A percentile compares a stretch with the other conserved stretches of the same genome.
These are phyloP conservation scores for Amiota communis DNA, from an alignment of 2,888 invertebrate species.

Conservation along the genomic window DNA sequence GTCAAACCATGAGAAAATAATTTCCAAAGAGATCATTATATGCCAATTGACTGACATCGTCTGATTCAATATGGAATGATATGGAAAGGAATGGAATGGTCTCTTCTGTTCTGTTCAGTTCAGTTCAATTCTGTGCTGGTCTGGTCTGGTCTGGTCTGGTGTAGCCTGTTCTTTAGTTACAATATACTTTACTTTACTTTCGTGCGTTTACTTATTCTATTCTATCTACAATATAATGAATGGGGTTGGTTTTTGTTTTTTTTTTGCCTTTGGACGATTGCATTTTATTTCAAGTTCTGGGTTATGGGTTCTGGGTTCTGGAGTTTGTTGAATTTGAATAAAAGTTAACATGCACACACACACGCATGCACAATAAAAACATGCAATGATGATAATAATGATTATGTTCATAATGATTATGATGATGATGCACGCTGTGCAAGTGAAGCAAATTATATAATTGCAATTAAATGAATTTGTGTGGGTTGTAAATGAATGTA, in stretches of 20 bases:
- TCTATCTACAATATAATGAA: not conserved
- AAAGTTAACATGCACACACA: conserved; percentile 45
- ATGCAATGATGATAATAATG: too few relatives aligned
- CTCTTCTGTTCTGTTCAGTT: conserved; percentile 35
- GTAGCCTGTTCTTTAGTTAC: too few relatives aligned
- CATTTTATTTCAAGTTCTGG: not conserved
- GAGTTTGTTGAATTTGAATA: conserved; percentile 56
- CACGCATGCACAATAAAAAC: conserved; percentile 28
- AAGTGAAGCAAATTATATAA: conserved; percentile 55
- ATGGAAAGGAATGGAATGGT: too few relatives aligned
- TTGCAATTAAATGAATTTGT: conserved; percentile 47
- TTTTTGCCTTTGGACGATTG: conserved; percentile 14
- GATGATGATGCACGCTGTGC: too few relatives aligned
- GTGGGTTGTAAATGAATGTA: conserved; percentile 36
- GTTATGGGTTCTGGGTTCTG: not conserved
- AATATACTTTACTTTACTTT: too few relatives aligned
- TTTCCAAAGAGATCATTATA: conserved; percentile 60
- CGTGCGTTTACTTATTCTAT: not conserved
- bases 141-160: not conserved
- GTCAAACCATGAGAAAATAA: conserved; percentile 29
- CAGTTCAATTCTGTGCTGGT: not conserved
- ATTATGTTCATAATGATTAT: too few relatives aligned
- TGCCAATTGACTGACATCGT: conserved; percentile 61
- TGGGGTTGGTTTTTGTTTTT: not conserved
- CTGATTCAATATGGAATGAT: conserved; percentile 32